phyloP scores from a whole-genome alignment of 2,113 vertebrate genomes.

The Circaetus gallicus region DNA sequence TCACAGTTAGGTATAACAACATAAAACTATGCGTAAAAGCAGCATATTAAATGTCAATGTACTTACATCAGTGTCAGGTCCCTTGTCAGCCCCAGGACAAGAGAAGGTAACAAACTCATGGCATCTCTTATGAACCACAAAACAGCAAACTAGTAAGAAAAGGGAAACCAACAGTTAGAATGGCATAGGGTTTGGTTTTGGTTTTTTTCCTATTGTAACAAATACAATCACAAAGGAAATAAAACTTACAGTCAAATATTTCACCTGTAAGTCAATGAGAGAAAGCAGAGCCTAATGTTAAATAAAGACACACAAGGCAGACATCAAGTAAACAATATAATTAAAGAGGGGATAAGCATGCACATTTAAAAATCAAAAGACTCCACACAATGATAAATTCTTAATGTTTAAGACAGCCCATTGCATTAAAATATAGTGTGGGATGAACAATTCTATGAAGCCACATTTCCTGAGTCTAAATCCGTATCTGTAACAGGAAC shows the following conservation, averaged over 20 bases:
- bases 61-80: conserved; percentile 97
- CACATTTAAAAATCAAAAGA: not conserved
- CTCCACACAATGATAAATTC: not conserved
- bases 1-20: not conserved
- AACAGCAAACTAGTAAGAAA: conserved; percentile 89
- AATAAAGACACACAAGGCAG: not conserved
- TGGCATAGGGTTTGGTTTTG: not conserved
- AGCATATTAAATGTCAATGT: not conserved
- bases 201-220: not conserved
- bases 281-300: not conserved
- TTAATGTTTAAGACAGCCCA: not conserved
- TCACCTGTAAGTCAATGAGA: not conserved
- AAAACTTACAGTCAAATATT: not conserved
- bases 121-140: conserved; percentile 98
- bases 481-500: not conserved
- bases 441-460: not conserved
- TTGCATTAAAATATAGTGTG: not conserved
- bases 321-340: not conserved
- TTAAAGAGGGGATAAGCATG: not conserved
- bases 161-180: conserved; percentile 34
- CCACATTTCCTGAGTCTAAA: not conserved
- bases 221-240: not conserved
- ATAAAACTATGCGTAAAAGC: not conserved
- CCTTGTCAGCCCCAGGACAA: conserved; percentile 95
- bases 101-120: conserved; percentile 98